phyloP scores from a whole-genome alignment of 2,797 vertebrate species.

The Eupleurogrammus muticus region DNA sequence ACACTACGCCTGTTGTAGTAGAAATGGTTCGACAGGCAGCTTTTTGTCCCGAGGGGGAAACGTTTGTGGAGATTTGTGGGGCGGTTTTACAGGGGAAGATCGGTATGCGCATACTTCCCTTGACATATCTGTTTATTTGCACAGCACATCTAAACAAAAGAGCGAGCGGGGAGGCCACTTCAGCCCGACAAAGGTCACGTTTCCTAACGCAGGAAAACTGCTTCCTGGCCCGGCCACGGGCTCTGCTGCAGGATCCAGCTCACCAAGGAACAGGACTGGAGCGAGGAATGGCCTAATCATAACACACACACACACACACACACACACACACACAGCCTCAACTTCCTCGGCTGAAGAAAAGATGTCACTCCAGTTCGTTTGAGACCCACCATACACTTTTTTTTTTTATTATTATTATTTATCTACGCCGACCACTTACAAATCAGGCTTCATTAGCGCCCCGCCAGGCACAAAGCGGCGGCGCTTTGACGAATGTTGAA shows the following conservation, averaged over 20 bases:
- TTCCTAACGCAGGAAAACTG: constrained; percentile 87
- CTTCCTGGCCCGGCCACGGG: constrained; percentile 73
- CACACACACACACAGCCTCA: constrained; percentile 11
- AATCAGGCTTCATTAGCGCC: constrained; percentile 44
- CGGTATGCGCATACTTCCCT: constrained; percentile 75
- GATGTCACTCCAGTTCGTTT: constrained; percentile 1
- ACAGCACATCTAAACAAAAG: constrained; percentile 84
- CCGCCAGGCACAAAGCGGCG: constrained; percentile 18
- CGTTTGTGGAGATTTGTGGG: constrained; percentile 49
- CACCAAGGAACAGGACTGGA: constrained; percentile 36
- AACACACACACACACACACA: too few relatives aligned
- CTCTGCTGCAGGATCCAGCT: constrained; percentile 37
- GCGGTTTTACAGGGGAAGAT: constrained; percentile 31
- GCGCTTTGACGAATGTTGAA: constrained; percentile 38
- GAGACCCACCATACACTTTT: neutral
- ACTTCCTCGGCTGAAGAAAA: neutral
- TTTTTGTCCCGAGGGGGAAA: constrained; percentile 30
- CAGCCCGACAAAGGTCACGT: constrained; percentile 81
- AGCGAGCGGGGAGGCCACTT: constrained; percentile 77
- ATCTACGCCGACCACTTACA: constrained; percentile 31
- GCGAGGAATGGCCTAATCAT: constrained; percentile 22
- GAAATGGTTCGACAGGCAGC: constrained; percentile 35
- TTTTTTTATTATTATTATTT: too few relatives aligned
- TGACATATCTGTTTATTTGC: constrained; percentile 84
- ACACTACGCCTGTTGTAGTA: constrained; percentile 32